Base-by-base conservation (phyloP, 2,113 vertebrate genomes). In the Ranitomeya variabilis region DNA sequence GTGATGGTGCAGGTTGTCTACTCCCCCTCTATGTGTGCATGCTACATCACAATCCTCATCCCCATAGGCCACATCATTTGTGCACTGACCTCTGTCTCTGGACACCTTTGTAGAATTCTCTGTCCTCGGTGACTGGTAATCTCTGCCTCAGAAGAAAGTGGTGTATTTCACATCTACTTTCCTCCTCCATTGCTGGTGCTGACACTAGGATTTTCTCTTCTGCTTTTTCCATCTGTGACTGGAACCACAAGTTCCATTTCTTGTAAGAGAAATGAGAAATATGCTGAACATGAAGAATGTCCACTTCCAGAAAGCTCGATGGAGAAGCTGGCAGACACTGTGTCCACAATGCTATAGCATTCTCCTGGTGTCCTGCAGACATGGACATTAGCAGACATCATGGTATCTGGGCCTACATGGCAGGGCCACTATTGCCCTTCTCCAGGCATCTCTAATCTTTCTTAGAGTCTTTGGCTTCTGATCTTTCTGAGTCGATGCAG, bases 151-250 rank as follows among this genome's bases (percentile, higher is more conserved):
- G 23, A 71, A 26, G 23, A 67, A 12, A 3, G 31, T 15, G 23
- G 23, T 0, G 57, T 16, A 31, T 23, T 37, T 77, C 71, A 77
- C 12, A 31, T 86, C 69, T 18, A 37, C 26, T 51, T 60, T 86
- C 51, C 7, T 45, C 71, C 12, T 13, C 57, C 16, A 21, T 74
- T 18, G 16, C 18, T 45, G 26, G 11, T 26, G 85, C 60, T 78
- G 85, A 71, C 74, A 57, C 14, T 19, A 64, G 57, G 10, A 60
- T 51, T 64, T 66, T 86, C 85, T 31, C 19, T 86, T 86, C 85
- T 79, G 85, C 85, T 86, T 86, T 86, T 37, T 15, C 7, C 3
- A 16, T 21, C 74, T 19, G 31, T 16, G 4, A 45, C 31, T 45
- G 45, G 37, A 45, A 74, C 71, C 31, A 51, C 71, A 74, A 74